These are phyloP conservation scores for Empis livida DNA, from an alignment of 2,888 invertebrate species.

Conservation along the genomic window DNA sequence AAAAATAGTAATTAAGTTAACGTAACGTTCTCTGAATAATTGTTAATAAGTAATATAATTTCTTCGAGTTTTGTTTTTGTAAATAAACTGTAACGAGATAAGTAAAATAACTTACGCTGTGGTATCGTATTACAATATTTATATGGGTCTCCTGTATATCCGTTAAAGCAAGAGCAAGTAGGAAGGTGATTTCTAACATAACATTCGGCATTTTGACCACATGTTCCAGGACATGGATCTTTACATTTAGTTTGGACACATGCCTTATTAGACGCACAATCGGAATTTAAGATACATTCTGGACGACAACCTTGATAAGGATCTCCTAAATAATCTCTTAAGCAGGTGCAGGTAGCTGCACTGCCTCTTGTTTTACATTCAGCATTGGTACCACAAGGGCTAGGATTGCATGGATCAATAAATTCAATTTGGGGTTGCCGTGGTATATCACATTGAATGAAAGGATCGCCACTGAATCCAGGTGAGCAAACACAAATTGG, in stretches of 20 bases:
- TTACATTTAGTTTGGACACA: conserved; percentile 63
- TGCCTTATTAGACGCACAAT: conserved; percentile 59
- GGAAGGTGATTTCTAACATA: conserved; percentile 63
- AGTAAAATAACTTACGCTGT: conserved; percentile 38
- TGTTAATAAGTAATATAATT: neutral
- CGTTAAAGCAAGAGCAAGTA: conserved; percentile 53
- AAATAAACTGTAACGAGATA: neutral
- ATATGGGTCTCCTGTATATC: conserved; percentile 60
- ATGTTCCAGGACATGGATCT: conserved; percentile 68
- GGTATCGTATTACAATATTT: conserved; percentile 43
- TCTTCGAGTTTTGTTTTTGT: neutral
- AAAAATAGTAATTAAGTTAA: conserved; percentile 20
- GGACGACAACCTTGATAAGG: conserved; percentile 59
- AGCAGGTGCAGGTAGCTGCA: conserved; percentile 51
- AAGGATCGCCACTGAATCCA: conserved; percentile 59
- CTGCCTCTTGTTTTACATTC: conserved; percentile 47
- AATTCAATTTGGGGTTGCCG: conserved; percentile 19
- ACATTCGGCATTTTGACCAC: conserved; percentile 60
- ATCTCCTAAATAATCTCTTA: conserved; percentile 47
- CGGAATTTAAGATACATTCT: conserved; percentile 66
- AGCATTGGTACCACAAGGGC: conserved; percentile 68
- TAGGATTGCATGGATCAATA: conserved; percentile 48
- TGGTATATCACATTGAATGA: conserved; percentile 40
- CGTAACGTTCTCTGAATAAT: neutral
- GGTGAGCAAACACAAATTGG: conserved; percentile 57